Conservation (phyloP, 2,113 vertebrate species). For the Oryzias woworae region DNA sequence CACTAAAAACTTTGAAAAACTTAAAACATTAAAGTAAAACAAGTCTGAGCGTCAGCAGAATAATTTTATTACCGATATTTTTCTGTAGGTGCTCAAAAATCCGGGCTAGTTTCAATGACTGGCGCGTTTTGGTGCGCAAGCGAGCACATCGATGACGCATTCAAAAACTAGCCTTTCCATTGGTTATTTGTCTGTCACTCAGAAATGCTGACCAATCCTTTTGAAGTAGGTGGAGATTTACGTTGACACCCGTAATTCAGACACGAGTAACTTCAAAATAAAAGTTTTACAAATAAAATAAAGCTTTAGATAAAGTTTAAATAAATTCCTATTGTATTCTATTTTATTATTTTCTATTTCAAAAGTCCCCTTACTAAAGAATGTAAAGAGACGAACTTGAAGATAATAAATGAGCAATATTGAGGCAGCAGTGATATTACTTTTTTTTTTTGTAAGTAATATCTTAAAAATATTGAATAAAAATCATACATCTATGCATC, state of each 20-base stretch:
- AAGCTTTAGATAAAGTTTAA: too few species aligned
- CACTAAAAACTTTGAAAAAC: not conserved
- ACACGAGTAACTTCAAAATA: too few species aligned
- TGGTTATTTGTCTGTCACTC: not conserved
- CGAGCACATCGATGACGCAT: slow-evolving; percentile 2
- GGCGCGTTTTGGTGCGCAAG: slow-evolving; percentile 22
- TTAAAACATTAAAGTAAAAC: not conserved
- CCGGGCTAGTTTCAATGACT: slow-evolving; percentile 33
- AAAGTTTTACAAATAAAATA: too few species aligned
- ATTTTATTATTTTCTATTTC: too few species aligned
- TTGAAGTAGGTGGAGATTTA: slow-evolving; percentile 4
- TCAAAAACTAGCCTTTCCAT: not conserved
- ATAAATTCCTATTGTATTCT: too few species aligned
- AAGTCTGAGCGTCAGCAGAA: not conserved
- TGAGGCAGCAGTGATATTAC: too few species aligned
- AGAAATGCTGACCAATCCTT: slow-evolving; percentile 20
- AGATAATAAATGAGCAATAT: too few species aligned
- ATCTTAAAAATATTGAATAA: too few species aligned
- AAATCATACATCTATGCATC: too few species aligned
- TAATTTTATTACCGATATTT: not conserved
- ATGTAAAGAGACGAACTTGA: too few species aligned
- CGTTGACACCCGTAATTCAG: not conserved
- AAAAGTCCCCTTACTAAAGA: too few species aligned
- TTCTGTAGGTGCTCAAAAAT: not conserved
- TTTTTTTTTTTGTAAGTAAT: too few species aligned